phyloP scores from a whole-genome alignment of 2,797 vertebrate genomes.

The Galago senegalensis region DNA sequence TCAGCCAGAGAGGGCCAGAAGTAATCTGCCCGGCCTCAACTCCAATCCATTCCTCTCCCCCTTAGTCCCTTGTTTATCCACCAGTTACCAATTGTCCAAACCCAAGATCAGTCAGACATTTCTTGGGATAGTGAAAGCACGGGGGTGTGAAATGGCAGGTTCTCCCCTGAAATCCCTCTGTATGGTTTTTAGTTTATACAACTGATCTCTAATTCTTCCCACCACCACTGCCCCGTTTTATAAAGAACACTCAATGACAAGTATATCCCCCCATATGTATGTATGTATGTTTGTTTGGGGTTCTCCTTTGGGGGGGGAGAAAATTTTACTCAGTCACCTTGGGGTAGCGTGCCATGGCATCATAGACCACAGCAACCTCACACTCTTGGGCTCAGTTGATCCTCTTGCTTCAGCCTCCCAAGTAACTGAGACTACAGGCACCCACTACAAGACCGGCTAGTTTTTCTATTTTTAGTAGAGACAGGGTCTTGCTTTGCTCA shows the following conservation, averaged over 20 bases:
- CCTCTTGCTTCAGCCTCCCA: no score
- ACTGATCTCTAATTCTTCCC: not conserved
- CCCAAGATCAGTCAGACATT: not conserved
- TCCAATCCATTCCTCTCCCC: not conserved
- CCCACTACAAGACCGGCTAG: no score
- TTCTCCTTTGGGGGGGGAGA: no score
- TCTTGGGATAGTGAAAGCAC: not conserved
- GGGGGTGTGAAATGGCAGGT: not conserved
- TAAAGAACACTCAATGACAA: conserved; percentile 11
- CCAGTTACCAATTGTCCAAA: not conserved
- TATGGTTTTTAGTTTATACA: not conserved
- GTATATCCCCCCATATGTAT: no score
- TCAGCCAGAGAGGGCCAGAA: not conserved
- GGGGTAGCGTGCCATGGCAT: no score
- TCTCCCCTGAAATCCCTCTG: not conserved
- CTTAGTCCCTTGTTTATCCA: not conserved
- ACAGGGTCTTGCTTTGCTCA: no score
- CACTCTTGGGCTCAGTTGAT: no score
- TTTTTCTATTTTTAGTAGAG: no score
- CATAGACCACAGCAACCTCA: no score
- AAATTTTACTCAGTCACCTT: no score
- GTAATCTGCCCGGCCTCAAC: not conserved
- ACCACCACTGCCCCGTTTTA: not conserved
- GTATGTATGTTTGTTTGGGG: no score
- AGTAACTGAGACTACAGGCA: no score